Conservation (phyloP, 2,113 vertebrate genomes). For the Hassar affinis region DNA sequence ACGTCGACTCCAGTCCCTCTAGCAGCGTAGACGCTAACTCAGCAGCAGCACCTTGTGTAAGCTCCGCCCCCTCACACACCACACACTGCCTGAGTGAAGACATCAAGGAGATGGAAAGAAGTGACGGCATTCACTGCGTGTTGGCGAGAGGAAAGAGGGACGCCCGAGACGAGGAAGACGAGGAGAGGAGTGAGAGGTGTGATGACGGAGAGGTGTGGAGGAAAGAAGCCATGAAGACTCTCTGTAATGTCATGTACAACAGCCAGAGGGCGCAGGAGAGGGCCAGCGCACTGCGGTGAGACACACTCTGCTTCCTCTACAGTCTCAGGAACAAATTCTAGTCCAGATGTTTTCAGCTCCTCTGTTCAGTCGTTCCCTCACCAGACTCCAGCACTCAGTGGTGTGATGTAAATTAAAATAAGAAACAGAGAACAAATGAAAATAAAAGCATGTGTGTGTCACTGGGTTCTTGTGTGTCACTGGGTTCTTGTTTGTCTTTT, state of each 20-base stretch:
- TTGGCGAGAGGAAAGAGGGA: constrained; percentile 59
- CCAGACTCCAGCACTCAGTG: neutral
- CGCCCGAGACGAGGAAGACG: constrained; percentile 46
- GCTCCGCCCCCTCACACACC: neutral
- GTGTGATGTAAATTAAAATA: neutral
- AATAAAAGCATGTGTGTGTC: neutral
- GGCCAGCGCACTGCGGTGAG: constrained; percentile 62
- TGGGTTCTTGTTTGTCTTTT: no score
- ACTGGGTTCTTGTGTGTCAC: no score
- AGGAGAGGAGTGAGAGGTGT: constrained; percentile 52
- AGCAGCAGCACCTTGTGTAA: neutral
- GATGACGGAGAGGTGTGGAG: constrained; percentile 58
- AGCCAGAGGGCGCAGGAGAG: constrained; percentile 64
- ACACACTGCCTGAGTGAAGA: neutral
- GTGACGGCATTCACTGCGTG: neutral
- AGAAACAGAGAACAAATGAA: neutral
- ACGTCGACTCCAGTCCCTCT: neutral
- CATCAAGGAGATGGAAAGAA: neutral
- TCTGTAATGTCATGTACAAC: constrained; percentile 69
- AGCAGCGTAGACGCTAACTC: neutral
- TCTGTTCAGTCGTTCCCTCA: no score
- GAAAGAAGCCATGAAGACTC: constrained; percentile 65
- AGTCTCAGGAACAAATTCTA: no score
- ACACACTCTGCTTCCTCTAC: neutral
- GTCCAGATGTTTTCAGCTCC: no score